Percentiles rank a stretch among this genome's conserved stretches.
Evolutionary conservation across 2,888 invertebrate genomes (phyloP).

Genomic region (Pristionchus fissidentatus): DNA sequence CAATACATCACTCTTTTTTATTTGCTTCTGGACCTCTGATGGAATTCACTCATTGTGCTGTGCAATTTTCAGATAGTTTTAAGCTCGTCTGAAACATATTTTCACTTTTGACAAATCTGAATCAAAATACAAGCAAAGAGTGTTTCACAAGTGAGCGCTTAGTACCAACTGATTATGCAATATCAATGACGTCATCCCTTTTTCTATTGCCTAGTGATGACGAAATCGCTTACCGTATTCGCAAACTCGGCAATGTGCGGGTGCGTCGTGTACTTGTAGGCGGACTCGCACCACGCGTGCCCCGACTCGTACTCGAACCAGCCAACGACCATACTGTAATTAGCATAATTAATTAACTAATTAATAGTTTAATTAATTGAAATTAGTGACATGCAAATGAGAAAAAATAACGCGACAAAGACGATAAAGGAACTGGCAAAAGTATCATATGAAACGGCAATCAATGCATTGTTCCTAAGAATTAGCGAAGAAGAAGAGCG

Average conservation of each 20-base stretch:
- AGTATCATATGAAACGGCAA: not conserved
- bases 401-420: not conserved
- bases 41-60: too few relatives aligned
- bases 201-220: too few relatives aligned
- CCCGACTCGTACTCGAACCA: conserved; percentile 74
- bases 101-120: too few relatives aligned
- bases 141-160: too few relatives aligned
- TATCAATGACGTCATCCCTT: too few relatives aligned
- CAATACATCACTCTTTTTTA: too few relatives aligned
- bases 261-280: conserved; percentile 73
- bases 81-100: too few relatives aligned
- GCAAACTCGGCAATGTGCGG: conserved; percentile 73
- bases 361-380: not conserved
- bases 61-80: too few relatives aligned
- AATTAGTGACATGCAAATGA: not conserved
- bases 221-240: conserved; percentile 63
- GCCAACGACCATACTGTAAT: conserved; percentile 16
- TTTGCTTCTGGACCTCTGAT: too few relatives aligned
- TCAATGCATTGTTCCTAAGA: not conserved
- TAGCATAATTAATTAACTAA: too few relatives aligned
- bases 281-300: conserved; percentile 73
- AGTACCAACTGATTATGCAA: too few relatives aligned
- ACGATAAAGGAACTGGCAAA: not conserved
- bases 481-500: not conserved
- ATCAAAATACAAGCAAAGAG: too few relatives aligned